Evolutionary conservation across 1,140 invertebrate genomes (phyloP).

Genomic region (Papilio dardanus): DNA sequence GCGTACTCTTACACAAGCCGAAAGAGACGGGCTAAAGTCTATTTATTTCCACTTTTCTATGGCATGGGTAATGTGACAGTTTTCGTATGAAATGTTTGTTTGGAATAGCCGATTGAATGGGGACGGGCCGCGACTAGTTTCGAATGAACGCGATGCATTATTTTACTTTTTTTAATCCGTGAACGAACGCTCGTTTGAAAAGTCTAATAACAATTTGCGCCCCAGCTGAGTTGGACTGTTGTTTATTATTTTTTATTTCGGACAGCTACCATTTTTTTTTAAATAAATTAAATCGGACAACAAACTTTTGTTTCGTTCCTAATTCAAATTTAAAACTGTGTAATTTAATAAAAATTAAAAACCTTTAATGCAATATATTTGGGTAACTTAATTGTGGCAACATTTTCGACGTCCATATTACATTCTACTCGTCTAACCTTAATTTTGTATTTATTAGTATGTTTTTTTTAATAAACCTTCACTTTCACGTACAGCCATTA

Average conservation of each 20-base stretch:
- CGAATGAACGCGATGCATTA: slow-evolving; percentile 66
- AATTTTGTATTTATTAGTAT: too few relatives aligned
- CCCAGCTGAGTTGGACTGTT: slow-evolving; percentile 41
- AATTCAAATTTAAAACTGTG: not conserved
- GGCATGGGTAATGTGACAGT: slow-evolving; percentile 77
- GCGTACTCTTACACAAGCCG: slow-evolving; percentile 27
- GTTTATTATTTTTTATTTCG: slow-evolving; percentile 38
- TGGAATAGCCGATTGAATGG: slow-evolving; percentile 66
- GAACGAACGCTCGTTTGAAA: slow-evolving; percentile 57
- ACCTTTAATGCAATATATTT: not conserved
- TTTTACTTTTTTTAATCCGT: slow-evolving; percentile 74
- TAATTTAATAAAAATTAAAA: not conserved
- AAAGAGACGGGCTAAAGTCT: slow-evolving; percentile 63
- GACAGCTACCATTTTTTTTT: slow-evolving; percentile 4
- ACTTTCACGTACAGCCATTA: too few relatives aligned
- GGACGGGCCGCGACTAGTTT: slow-evolving; percentile 59
- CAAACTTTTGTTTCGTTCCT: not conserved
- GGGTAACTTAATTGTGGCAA: not conserved
- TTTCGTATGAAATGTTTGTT: slow-evolving; percentile 78
- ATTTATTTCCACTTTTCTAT: slow-evolving; percentile 79
- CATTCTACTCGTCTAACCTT: too few relatives aligned
- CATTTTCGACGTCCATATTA: not conserved
- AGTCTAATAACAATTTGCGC: slow-evolving; percentile 56
- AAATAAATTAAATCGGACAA: not conserved
- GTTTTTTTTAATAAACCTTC: too few relatives aligned